Evolutionary conservation across 2,888 invertebrate species (phyloP).

Genomic region (Cataglyphis altisquamis): DNA sequence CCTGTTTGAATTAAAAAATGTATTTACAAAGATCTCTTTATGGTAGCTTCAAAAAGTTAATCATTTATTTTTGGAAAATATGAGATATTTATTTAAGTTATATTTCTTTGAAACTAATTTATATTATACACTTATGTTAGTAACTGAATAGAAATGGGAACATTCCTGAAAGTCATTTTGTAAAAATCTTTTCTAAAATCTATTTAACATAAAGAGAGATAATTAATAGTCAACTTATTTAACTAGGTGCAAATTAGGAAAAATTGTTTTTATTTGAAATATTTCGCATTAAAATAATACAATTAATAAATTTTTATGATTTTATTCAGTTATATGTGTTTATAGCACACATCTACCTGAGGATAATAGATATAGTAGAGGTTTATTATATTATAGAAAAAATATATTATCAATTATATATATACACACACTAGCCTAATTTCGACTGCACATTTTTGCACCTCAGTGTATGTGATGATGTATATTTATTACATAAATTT

Average conservation of each 20-base stretch:
- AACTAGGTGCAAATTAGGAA: not conserved
- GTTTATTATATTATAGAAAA: slow-evolving; percentile 69
- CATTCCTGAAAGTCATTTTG: too few relatives aligned
- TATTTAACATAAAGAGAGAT: not conserved
- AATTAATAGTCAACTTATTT: not conserved
- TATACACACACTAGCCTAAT: slow-evolving; percentile 75
- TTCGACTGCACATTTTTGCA: slow-evolving; percentile 59
- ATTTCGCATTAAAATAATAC: not conserved
- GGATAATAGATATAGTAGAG: slow-evolving; percentile 72
- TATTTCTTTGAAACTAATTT: too few relatives aligned
- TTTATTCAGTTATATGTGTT: slow-evolving; percentile 78
- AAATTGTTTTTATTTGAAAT: not conserved
- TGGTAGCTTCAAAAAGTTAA: not conserved
- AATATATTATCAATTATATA: slow-evolving; percentile 75
- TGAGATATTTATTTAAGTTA: too few relatives aligned
- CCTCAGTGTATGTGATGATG: slow-evolving; percentile 38
- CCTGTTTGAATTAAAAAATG: not conserved
- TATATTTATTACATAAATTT: slow-evolving; percentile 59
- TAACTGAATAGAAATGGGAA: too few relatives aligned
- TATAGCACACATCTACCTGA: slow-evolving; percentile 72
- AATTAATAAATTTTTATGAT: slow-evolving; percentile 63
- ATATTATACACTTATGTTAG: too few relatives aligned
- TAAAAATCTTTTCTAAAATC: too few relatives aligned
- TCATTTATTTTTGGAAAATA: too few relatives aligned
- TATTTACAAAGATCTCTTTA: not conserved